A percentile compares a stretch with the other conserved stretches of the same genome.
phyloP scores from a whole-genome alignment of 2,113 vertebrate species.

The Salvator merianae region DNA sequence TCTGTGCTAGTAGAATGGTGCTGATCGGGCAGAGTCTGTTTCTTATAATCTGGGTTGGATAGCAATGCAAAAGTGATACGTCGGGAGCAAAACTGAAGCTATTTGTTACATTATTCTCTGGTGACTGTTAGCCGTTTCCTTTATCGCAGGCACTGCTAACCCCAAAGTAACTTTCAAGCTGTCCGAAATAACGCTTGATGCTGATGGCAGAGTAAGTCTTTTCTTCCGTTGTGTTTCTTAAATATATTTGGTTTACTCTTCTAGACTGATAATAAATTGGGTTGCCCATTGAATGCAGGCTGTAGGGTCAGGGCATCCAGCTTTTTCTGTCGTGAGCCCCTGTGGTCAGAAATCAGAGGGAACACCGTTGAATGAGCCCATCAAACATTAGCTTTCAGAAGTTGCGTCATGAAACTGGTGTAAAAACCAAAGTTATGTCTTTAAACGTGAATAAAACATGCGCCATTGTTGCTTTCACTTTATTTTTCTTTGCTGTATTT shows the following conservation, averaged over 20 bases:
- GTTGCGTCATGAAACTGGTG: too few relatives aligned
- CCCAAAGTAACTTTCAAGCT: conserved; percentile 87
- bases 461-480: too few relatives aligned
- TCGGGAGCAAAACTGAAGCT: conserved; percentile 1
- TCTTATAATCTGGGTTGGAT: too few relatives aligned
- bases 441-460: too few relatives aligned
- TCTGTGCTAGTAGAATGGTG: background rate
- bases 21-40: too few relatives aligned
- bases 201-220: conserved; percentile 79
- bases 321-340: too few relatives aligned
- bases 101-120: background rate
- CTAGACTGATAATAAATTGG: background rate
- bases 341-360: too few relatives aligned
- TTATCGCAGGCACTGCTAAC: conserved; percentile 79
- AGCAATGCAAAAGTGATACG: background rate
- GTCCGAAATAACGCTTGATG: conserved; percentile 78
- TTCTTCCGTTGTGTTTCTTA: conserved; percentile 23
- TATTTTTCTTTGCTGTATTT: too few relatives aligned
- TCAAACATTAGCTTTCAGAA: too few relatives aligned
- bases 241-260: background rate
- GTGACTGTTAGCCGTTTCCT: conserved; percentile 45
- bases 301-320: too few relatives aligned
- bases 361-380: too few relatives aligned
- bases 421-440: too few relatives aligned
- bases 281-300: background rate